Evolutionary conservation across 2,113 vertebrate genomes (phyloP).

Genomic region (Atlantisia rogersi): DNA sequence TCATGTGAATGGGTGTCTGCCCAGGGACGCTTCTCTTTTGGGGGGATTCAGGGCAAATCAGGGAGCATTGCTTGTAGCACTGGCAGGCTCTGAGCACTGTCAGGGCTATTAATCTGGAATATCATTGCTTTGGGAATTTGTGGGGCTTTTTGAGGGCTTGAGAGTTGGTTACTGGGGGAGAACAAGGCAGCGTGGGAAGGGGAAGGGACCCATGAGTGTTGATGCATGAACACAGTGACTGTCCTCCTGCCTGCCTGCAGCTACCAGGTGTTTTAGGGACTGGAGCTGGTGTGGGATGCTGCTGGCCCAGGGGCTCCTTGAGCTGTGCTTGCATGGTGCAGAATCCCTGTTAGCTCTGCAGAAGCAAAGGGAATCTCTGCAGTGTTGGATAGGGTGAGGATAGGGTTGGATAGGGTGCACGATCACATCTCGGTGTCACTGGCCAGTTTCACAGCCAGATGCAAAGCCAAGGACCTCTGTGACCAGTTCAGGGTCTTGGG

Average conservation of each 20-base stretch:
- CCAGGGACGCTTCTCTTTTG: neutral
- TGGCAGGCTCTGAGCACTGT: neutral
- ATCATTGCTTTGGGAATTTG: neutral
- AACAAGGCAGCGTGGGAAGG: neutral
- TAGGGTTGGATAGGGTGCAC: accelerated
- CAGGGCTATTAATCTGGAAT: neutral
- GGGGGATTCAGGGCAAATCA: neutral
- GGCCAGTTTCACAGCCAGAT: neutral
- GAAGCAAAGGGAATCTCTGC: neutral
- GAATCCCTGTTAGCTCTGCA: neutral
- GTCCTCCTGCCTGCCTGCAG: neutral
- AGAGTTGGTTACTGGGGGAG: neutral
- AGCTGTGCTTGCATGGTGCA: too few relatives aligned
- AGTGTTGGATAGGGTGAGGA: accelerated
- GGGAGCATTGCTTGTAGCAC: neutral
- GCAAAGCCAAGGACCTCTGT: accelerated
- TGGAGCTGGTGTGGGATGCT: neutral
- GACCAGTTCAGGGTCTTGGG: neutral
- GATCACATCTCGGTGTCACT: accelerated
- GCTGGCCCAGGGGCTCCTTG: neutral
- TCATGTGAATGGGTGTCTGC: accelerated
- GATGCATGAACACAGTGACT: accelerated
- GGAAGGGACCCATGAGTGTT: neutral
- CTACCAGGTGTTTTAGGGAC: accelerated
- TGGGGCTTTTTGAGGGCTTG: neutral